Base-by-base conservation (phyloP, 2,888 invertebrate species). In the Pomacea canaliculata region DNA sequence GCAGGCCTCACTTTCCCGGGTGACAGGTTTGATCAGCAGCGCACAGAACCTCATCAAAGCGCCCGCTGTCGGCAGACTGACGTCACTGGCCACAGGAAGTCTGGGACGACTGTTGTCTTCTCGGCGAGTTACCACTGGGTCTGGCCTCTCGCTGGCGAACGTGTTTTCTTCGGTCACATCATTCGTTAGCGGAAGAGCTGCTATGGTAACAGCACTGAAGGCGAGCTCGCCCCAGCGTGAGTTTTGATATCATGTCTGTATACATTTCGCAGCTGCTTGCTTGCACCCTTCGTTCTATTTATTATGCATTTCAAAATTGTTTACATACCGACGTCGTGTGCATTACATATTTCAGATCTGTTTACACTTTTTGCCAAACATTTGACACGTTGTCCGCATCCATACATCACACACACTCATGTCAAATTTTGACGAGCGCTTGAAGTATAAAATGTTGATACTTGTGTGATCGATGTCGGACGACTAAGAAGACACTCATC, bases 81-180 rank as follows among this genome's bases (percentile, higher is more conserved):
- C 66, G 18, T 71, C 76, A 46, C 60, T 76, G 66, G 71, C 76
- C 1, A 65, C 48, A 51, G 76, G 76, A 12, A 70, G 67, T 18
- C 37, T 76, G n/a, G 71, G 76, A 9, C 70, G 71, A 13, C 46
- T 71, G 19, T 56, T 76, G 59, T 67, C 67, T n/a, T 59, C 70
- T 18, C 65, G 70, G 7, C 65, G 65, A 18, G 49, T 76, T 19
- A 56, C 69, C 23, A 19, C 70, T n/a, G 60, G 60, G 16, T 2
- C 60, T n/a, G 60, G 27, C 18, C 66, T 66, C 23, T 16, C n/a
- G 18, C 10, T 71, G 8, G 0, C 71, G 2, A 48, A 23, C 18
- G 37, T 71, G 71, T 19, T 63, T 37, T 71, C 71, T 7, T 18
- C 48, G n/a, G 72, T 23, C 2, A 49, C 65, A 49, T 49, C 72